Evolutionary conservation across 2,113 vertebrate genomes (phyloP), one percentile per base, ranked within the genome.

Genomic region (Sinosuthora webbiana): DNA sequence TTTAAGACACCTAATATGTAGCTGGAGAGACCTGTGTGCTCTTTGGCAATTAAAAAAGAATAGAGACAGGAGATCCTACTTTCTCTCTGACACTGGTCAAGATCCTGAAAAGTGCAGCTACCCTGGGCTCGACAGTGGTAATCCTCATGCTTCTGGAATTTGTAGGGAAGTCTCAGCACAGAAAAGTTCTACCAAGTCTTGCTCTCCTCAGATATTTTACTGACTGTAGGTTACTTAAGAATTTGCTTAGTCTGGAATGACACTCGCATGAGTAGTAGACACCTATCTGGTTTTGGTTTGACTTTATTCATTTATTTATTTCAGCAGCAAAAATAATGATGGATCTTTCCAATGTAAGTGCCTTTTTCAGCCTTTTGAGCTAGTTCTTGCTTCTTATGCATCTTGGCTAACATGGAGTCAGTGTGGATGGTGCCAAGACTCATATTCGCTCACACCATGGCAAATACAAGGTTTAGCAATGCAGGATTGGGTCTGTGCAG

Each of bases 401-500:
- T 47, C 39, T 44, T 52, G 65, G 22, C 22, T 62, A 70, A 30
- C n/a, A 8, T 30, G 19, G 11, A 83, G 47, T 20, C 47, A 21
- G 25, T 9, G 30, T 37, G 55, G 52, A 62, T 11, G 30, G 18
- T 70, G 83, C n/a, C 65, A 41, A 67, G 65, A 41, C n/a, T 15
- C 19, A 8, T 5, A 33, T 68, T 95, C 33, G 0, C n/a, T 49
- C 4, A 3, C 65, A 45, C 52, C 10, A 2, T 7, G 37, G 35
- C 1, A 7, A 80, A 24, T 30, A 50, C 0, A 0, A 2, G 2
- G n/a, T 76, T 95, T 71, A 56, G 30, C 49, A 64, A 23, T 10
- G 37, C 22, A 42, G 52, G 39, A 64, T 16, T 76, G 11, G 33
- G 28, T 81, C 76, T 73, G 30, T 52, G 39, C 45, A 56, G 52